phyloP scores from a whole-genome alignment of 2,797 vertebrate species.

The Acanthis flammea region DNA sequence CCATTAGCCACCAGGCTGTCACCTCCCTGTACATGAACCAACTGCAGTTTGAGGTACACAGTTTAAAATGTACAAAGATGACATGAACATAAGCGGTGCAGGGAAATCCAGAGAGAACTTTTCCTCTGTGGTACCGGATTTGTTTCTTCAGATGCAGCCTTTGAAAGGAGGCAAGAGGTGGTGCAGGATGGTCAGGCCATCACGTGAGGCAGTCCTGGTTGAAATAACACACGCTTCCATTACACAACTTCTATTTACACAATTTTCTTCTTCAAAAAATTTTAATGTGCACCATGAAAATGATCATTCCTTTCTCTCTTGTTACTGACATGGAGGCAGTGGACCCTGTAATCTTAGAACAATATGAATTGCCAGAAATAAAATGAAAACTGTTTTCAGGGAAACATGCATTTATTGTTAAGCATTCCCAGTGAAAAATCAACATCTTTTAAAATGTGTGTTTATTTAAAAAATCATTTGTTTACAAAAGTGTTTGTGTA shows the following conservation, averaged over 20 bases:
- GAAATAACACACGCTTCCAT: not conserved
- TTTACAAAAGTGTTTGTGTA: slow-evolving; percentile 78
- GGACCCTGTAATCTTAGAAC: not conserved
- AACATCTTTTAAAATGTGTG: slow-evolving; percentile 77
- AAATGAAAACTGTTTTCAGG: slow-evolving; percentile 70
- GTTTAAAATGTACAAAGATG: not conserved
- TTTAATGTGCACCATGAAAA: not conserved
- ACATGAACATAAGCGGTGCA: accelerated
- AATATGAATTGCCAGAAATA: slow-evolving; percentile 49
- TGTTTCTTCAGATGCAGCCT: not conserved
- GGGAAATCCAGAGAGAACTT: not conserved
- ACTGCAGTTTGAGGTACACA: accelerated
- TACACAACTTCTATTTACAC: not conserved
- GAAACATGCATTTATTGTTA: slow-evolving; percentile 79
- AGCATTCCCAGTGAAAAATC: slow-evolving; percentile 79
- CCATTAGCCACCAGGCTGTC: not conserved
- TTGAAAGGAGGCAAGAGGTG: not conserved
- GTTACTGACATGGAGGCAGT: not conserved
- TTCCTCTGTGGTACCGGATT: accelerated
- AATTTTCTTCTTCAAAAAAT: not conserved
- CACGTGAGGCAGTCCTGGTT: not conserved
- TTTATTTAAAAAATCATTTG: slow-evolving; percentile 79
- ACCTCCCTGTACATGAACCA: not conserved
- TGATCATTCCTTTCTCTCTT: not conserved
- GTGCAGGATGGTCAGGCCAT: accelerated